Base-by-base conservation (phyloP, 64 coral and sea anemone genomes). In the Dendronephthya gigantea region DNA sequence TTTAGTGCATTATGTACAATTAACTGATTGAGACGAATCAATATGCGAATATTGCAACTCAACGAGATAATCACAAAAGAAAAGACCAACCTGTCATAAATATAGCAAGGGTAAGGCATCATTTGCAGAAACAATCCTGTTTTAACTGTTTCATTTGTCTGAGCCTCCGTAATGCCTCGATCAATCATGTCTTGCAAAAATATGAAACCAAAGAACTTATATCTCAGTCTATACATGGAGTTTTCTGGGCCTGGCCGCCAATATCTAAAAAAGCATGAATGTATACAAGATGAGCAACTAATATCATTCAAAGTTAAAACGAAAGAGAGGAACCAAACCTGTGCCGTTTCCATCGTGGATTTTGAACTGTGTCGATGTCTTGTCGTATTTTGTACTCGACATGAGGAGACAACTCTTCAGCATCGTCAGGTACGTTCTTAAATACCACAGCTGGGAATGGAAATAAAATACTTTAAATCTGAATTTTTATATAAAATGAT, bases 341-440 rank as follows among this genome's bases (percentile, higher is more conserved):
- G 9, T 48, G 40, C 14, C 92, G 95, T 82, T 91, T 65, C 84
- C 52, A 84, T 59, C 89, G 72, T 0, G 95, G 93, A 32, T 43
- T 55, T 35, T 84, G 87, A 9, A 88, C 89, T 32, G 37, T 91
- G 34, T 98, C 95, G 68, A 98, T 87, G 39, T 98, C 92, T 88
- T 98, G 95, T 32, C 95, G 92, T 84, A 98, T 98, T 39, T 89
- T 98, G 83, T 98, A 98, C 85, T 98, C 91, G n/a, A 98, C 83
- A 81, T 90, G 92, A 30, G 91, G 87, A 6, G 95, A 92, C 40
- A 98, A 82, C 39, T 84, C 23, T n/a, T 88, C 79, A 40, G 39
- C 19, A 65, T 85, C 66, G 30, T 85, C 92, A 0, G 72, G 76
- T 19, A 93, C 35, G 83, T 98, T 91, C 13, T 83, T 88, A 88